Evolutionary conservation across 2,113 vertebrate species (phyloP), one percentile per base, ranked within the genome.

Genomic region (Sigmodon hispidus): DNA sequence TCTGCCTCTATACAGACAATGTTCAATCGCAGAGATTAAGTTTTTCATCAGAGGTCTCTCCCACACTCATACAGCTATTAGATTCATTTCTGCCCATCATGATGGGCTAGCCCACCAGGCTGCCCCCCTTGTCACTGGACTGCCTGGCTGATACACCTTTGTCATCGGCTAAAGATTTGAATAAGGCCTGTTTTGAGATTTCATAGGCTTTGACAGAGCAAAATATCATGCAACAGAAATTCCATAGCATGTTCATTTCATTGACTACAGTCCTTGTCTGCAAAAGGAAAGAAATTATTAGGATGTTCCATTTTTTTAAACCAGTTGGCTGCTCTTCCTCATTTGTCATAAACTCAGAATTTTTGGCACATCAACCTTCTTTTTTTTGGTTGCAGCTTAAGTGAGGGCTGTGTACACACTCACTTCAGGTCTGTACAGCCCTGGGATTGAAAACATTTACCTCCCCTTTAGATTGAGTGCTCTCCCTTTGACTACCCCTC

Each of bases 141-240:
- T 26, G 22, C 36, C 12, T 40, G 3, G 52, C 40, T 1, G 50
- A 5, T 22, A 52, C 24, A 15, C 67, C 13, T 45, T 8, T 3
- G 36, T 77, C 10, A 65, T 76, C 84, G 55, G 50, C 88, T 34
- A 87, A 93, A 67, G 69, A 91, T 50, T 89, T 94, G 12, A 61
- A 24, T 70, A 59, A 87, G 31, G 7, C 97, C 76, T 52, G 55
- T 90, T 91, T 69, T 75, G 50, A 7, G 84, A 67, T 80, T 96
- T 95, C 16, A 93, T 96, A 45, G 40, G 59, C 93, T 96, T 96
- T 63, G 80, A 24, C 43, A 89, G 50, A 50, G 16, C 45, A 69
- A 87, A 65, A 96, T 91, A 55, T 87, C 76, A 36, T 16, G 61
- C 95, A 86, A 96, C 76, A 93, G 72, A 80, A 96, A 91, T 96